Evolutionary conservation across 2,888 invertebrate species (phyloP).

Genomic region (Orthosia cruda): DNA sequence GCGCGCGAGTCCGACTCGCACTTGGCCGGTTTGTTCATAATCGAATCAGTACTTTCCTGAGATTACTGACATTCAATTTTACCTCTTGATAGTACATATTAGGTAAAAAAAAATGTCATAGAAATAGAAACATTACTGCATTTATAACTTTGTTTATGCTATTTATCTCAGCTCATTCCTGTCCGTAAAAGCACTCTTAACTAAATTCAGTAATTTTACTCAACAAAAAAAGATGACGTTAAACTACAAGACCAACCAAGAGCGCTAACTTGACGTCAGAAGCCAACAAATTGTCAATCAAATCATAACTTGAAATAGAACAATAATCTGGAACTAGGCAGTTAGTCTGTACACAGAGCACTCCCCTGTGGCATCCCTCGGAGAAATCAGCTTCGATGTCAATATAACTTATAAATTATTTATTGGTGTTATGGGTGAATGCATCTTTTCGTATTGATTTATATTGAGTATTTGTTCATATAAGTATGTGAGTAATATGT

Average conservation of each 20-base stretch:
- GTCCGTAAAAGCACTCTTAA: background rate
- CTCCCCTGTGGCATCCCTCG: no score
- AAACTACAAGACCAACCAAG: constrained; percentile 16
- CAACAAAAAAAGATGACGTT: background rate
- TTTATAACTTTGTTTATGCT: background rate
- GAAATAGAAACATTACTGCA: background rate
- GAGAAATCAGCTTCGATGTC: no score
- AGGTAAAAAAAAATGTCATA: background rate
- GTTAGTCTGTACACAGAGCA: no score
- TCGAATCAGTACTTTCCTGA: no score
- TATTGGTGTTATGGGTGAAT: no score
- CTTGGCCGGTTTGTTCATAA: no score
- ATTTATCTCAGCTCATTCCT: no score
- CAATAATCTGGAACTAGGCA: no score
- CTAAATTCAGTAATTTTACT: constrained; percentile 2
- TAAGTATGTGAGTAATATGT: no score
- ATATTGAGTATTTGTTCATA: background rate
- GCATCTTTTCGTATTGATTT: constrained; percentile 27
- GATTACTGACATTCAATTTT: background rate
- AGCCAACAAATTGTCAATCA: constrained; percentile 41
- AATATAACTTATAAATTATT: no score
- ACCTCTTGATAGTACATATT: background rate
- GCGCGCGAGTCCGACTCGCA: no score
- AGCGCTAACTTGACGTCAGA: constrained; percentile 16
- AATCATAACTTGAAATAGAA: constrained; percentile 54